Evolutionary conservation across 1,140 invertebrate genomes (phyloP), one percentile per base, ranked within the genome.

Genomic region (Elysia chlorotica): DNA sequence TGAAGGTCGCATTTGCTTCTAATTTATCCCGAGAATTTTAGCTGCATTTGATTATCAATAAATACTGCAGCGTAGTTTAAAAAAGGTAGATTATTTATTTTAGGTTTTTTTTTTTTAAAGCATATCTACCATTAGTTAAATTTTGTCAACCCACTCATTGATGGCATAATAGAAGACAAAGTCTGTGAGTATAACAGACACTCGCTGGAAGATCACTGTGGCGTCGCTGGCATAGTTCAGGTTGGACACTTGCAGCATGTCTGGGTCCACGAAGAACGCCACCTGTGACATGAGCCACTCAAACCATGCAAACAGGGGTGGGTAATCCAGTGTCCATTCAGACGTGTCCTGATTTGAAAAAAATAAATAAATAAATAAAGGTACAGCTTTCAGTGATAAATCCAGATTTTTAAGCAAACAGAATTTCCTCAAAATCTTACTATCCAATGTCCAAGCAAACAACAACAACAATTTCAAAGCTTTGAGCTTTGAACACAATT

Each of bases 251-350:
- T 90, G 88, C 1, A 99, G 85, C 94, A 99, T 99, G 65, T 93
- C 86, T n/a, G 91, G 88, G 89, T 99, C 97, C 86, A 98, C 92
- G 81, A 89, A 91, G 73, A 89, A 87, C 2, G 95, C 96, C 65
- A 94, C 63, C 74, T 92, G 89, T 38, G 96, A 94, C 0, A 99
- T 89, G 14, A 90, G 76, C 88, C 91, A 97, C 87, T 99, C 97
- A 83, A 99, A 95, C 92, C 96, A 99, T 4, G 97, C 98, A 90
- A 99, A 99, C 23, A 99, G 91, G 10, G 98, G 98, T 53, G 98
- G 98, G 89, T 99, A 99, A 89, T 99, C 98, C 59, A 99, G 87
- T 0, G 98, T 99, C 98, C 98, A 99, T 92, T 96, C 90, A 53
- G 97, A 99, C 30, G 93, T 95, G 30, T 90, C 86, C 79, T 96